These are phyloP conservation scores for Grantiella picta DNA, from an alignment of 2,113 vertebrate genomes.

Conservation along the genomic window DNA sequence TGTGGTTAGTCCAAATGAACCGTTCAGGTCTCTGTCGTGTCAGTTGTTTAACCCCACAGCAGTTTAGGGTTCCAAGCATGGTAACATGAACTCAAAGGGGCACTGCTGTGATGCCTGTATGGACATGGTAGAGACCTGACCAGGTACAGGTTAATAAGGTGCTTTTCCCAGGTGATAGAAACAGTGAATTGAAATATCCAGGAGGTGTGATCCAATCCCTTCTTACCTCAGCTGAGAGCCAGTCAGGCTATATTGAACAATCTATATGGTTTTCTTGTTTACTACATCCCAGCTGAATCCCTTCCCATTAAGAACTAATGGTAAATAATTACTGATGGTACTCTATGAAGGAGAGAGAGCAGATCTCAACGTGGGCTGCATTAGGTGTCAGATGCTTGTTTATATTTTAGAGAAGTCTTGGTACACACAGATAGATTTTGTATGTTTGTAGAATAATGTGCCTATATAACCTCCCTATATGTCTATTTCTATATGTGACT, in stretches of 20 bases:
- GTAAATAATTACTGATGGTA: constrained; percentile 35
- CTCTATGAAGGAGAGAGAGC: not conserved
- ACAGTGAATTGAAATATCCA: not conserved
- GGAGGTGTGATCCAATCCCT: not conserved
- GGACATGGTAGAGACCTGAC: not conserved
- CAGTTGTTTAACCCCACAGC: not conserved
- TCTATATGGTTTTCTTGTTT: constrained; percentile 17
- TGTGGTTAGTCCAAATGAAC: not conserved
- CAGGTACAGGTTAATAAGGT: not conserved
- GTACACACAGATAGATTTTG: not conserved
- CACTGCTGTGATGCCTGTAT: not conserved
- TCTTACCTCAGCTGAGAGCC: not conserved
- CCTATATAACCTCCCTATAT: not conserved
- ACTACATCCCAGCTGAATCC: not conserved
- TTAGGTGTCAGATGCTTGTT: not conserved
- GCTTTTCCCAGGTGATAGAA: not conserved
- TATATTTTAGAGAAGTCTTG: not conserved
- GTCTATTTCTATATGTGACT: not conserved
- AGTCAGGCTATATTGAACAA: not conserved
- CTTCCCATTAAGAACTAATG: constrained; percentile 16
- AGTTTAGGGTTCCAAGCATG: not conserved
- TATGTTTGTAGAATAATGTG: not conserved
- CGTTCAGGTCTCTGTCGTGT: not conserved
- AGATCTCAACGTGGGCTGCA: not conserved
- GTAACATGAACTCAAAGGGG: not conserved